Evolutionary conservation across 2,888 invertebrate genomes (phyloP).

Genomic region (Hofmannophila pseudospretella): DNA sequence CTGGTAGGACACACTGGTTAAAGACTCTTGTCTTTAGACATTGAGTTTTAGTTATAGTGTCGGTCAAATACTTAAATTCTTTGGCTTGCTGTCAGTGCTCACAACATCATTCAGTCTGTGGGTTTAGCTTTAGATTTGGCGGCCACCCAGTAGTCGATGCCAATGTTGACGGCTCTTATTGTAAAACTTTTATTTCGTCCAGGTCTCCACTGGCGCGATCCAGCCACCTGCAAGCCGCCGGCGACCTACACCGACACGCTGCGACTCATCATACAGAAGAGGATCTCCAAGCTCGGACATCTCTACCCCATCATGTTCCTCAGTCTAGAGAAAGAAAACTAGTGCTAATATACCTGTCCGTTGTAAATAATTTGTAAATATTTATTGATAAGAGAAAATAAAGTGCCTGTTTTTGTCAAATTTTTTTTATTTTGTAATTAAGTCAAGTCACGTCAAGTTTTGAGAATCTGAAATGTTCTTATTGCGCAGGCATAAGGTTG

Average conservation of each 20-base stretch:
- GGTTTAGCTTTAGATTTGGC: no score
- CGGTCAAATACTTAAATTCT: no score
- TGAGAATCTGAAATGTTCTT: no score
- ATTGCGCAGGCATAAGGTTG: no score
- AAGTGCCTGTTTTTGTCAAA: background rate
- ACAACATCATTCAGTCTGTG: no score
- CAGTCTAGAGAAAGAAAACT: slow-evolving; percentile 51
- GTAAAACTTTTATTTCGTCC: slow-evolving; percentile 7
- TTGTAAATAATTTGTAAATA: background rate
- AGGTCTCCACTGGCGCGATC: slow-evolving; percentile 87
- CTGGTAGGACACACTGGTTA: no score
- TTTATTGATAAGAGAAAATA: background rate
- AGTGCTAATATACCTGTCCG: slow-evolving; percentile 3
- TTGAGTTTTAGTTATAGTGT: no score
- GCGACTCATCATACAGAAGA: slow-evolving; percentile 87
- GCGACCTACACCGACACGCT: slow-evolving; percentile 88
- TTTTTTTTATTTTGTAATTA: no score
- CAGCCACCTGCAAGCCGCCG: slow-evolving; percentile 82
- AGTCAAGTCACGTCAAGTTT: no score
- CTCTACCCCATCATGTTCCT: slow-evolving; percentile 87
- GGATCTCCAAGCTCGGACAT: slow-evolving; percentile 85
- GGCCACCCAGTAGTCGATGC: no score
- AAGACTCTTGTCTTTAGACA: no score
- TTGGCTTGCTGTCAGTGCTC: no score
- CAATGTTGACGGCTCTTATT: background rate